phyloP scores from a whole-genome alignment of 1,140 invertebrate genomes.

The Drosophila oshimai region DNA sequence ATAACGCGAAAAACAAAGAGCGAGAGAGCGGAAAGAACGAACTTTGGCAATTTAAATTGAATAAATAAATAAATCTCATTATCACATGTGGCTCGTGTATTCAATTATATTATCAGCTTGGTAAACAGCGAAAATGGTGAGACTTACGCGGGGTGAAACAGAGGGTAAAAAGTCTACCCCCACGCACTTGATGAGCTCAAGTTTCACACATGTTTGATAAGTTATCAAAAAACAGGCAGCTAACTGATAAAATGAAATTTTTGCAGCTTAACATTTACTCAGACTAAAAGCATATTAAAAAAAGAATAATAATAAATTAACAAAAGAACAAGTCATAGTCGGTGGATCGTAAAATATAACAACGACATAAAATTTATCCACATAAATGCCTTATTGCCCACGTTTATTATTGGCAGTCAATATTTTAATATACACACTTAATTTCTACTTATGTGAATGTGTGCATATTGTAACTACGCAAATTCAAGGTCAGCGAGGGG shows the following conservation, averaged over 20 bases:
- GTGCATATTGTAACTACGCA: conserved; percentile 42
- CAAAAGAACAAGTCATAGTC: not conserved
- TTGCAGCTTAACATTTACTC: too few relatives aligned
- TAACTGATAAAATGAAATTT: not conserved
- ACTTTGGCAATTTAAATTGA: conserved; percentile 37
- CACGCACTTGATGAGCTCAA: conserved; percentile 3
- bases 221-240: not conserved
- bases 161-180: not conserved
- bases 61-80: conserved; percentile 78
- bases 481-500: conserved; percentile 42
- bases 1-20: conserved; percentile 24
- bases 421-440: conserved; percentile 17
- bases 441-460: not conserved
- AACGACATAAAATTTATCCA: conserved; percentile 10
- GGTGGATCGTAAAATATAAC: conserved; percentile 16
- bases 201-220: conserved; percentile 3
- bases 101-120: conserved; percentile 66
- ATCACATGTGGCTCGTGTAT: conserved; percentile 73
- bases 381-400: conserved; percentile 2
- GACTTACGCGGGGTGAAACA: not conserved
- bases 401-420: conserved; percentile 24
- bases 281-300: not conserved
- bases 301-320: not conserved
- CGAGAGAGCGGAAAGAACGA: not conserved
- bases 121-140: not conserved